phyloP scores from a whole-genome alignment of 2,113 vertebrate genomes.

The Aramus guarauna region DNA sequence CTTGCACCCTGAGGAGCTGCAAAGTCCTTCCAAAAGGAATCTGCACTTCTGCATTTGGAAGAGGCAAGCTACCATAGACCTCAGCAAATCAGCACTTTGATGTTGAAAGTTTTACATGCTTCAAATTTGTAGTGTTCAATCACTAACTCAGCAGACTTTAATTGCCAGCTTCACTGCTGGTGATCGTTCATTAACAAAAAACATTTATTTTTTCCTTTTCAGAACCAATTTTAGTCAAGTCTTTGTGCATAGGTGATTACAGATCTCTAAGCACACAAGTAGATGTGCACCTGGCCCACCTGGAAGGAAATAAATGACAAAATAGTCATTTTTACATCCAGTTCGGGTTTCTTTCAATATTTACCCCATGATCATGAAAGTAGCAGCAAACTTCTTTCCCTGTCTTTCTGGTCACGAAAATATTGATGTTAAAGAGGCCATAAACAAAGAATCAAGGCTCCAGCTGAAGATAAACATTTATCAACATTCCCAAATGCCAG shows the following conservation, averaged over 20 bases:
- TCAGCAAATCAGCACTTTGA: background rate
- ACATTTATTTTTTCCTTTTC: background rate
- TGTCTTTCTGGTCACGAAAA: constrained; percentile 1
- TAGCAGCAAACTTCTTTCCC: background rate
- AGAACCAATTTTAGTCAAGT: background rate
- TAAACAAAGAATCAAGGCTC: constrained; percentile 26
- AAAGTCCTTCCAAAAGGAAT: background rate
- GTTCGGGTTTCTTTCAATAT: background rate
- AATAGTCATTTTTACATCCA: background rate
- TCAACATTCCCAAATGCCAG: background rate
- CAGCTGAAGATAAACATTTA: constrained; percentile 10
- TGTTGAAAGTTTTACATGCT: background rate
- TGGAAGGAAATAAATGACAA: background rate
- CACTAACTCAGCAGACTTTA: background rate
- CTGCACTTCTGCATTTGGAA: accelerated
- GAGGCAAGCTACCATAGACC: background rate
- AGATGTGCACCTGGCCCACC: background rate
- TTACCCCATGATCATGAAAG: background rate
- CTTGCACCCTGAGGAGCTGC: background rate
- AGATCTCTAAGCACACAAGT: background rate
- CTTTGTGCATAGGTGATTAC: background rate
- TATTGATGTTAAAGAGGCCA: background rate
- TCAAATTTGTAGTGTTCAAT: background rate
- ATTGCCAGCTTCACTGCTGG: background rate
- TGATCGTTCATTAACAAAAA: background rate